A percentile compares a stretch with the other conserved stretches of the same genome.
Evolutionary conservation across 2,888 invertebrate species (phyloP).

Genomic region (Phlogophora meticulosa): DNA sequence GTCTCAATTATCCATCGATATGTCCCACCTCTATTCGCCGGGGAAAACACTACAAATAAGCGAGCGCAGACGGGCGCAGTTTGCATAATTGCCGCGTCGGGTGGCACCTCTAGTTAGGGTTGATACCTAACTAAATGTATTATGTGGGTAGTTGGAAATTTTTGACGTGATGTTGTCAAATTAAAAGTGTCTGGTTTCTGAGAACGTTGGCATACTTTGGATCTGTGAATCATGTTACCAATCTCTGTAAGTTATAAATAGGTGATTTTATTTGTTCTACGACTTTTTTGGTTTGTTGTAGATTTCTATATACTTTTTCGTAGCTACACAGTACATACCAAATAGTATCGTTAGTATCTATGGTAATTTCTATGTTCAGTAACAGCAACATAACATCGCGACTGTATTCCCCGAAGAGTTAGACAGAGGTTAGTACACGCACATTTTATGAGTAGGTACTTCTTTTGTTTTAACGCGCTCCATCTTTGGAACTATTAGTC

Average conservation of each 20-base stretch:
- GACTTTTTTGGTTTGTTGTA: background rate
- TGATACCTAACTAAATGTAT: slow-evolving; percentile 37
- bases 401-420: too few species aligned
- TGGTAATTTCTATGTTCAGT: too few species aligned
- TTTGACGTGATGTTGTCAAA: slow-evolving; percentile 22
- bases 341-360: too few species aligned
- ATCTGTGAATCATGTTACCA: background rate
- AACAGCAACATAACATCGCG: too few species aligned
- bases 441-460: too few species aligned
- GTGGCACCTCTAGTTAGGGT: slow-evolving; percentile 63
- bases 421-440: too few species aligned
- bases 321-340: too few species aligned
- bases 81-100: slow-evolving; percentile 81
- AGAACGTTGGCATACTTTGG: background rate
- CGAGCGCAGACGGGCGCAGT: slow-evolving; percentile 76
- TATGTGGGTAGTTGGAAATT: slow-evolving; percentile 28
- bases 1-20: slow-evolving; percentile 64
- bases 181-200: background rate
- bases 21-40: slow-evolving; percentile 66
- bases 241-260: background rate
- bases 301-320: background rate
- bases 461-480: too few species aligned
- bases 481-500: too few species aligned
- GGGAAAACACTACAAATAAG: slow-evolving; percentile 80
- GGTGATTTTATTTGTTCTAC: background rate